Conservation (phyloP, 2,113 vertebrate genomes). For the Tachysurus fulvidraco region DNA sequence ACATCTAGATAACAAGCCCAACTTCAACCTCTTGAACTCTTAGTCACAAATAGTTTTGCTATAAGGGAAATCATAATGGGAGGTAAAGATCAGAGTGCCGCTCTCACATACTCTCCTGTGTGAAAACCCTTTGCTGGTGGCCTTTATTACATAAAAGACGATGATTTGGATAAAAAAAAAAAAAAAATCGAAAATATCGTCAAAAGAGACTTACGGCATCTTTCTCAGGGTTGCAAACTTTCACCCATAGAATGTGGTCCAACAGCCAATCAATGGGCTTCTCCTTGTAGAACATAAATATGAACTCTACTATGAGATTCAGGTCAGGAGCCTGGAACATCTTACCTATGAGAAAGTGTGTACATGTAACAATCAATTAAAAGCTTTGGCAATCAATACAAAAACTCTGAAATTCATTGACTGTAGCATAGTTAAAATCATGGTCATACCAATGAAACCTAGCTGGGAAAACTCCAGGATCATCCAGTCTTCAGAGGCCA, state of each 20-base stretch:
- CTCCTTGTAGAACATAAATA: conserved; percentile 99
- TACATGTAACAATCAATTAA: neutral
- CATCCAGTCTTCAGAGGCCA: conserved; percentile 98
- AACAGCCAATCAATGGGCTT: conserved; percentile 98
- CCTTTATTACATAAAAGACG: neutral
- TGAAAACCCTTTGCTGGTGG: neutral
- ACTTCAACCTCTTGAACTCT: neutral
- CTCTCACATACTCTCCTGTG: neutral
- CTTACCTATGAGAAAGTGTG: conserved; percentile 78
- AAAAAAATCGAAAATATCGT: neutral
- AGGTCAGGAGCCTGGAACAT: conserved; percentile 98
- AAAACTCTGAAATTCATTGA: neutral
- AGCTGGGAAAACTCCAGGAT: conserved; percentile 98
- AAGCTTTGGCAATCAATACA: neutral
- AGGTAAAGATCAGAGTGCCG: neutral
- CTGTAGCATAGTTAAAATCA: neutral
- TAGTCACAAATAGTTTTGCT: neutral
- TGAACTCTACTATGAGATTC: conserved; percentile 97
- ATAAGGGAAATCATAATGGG: neutral
- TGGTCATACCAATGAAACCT: conserved; percentile 90
- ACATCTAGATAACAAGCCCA: neutral
- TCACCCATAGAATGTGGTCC: conserved; percentile 98
- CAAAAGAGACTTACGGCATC: conserved; percentile 83
- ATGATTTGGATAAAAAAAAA: neutral
- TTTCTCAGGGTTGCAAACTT: conserved; percentile 98